Evolutionary conservation across 2,113 vertebrate species (phyloP).

Genomic region (Limnothrissa miodon): DNA sequence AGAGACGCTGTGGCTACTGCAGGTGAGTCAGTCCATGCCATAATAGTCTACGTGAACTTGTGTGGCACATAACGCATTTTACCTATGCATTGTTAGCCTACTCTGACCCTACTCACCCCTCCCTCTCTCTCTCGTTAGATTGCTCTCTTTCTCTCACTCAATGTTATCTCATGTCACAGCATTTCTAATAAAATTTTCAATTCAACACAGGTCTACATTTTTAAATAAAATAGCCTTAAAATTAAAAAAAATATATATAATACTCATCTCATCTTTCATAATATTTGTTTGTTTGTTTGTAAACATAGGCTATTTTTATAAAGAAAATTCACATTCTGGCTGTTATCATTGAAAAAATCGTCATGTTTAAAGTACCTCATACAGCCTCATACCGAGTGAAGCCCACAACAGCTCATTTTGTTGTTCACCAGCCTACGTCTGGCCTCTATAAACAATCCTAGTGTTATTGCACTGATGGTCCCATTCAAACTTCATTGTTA

Average conservation of each 20-base stretch:
- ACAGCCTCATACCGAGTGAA: background rate
- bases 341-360: background rate
- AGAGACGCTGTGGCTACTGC: constrained; percentile 39
- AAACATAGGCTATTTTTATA: no score
- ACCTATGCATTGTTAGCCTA: background rate
- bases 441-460: background rate
- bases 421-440: background rate
- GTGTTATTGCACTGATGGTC: background rate
- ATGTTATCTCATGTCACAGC: background rate
- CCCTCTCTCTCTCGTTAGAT: background rate
- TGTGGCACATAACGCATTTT: background rate
- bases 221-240: background rate
- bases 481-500: background rate
- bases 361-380: background rate
- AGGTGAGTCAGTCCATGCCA: background rate
- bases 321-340: background rate
- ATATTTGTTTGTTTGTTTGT: no score
- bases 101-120: background rate
- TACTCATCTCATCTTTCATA: background rate
- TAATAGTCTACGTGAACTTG: background rate
- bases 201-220: background rate
- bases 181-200: background rate
- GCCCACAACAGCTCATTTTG: background rate
- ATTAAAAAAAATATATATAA: background rate
- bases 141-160: background rate